Evolutionary conservation across 2,113 vertebrate genomes (phyloP), one percentile per base, ranked within the genome.

Genomic region (Egretta garzetta): DNA sequence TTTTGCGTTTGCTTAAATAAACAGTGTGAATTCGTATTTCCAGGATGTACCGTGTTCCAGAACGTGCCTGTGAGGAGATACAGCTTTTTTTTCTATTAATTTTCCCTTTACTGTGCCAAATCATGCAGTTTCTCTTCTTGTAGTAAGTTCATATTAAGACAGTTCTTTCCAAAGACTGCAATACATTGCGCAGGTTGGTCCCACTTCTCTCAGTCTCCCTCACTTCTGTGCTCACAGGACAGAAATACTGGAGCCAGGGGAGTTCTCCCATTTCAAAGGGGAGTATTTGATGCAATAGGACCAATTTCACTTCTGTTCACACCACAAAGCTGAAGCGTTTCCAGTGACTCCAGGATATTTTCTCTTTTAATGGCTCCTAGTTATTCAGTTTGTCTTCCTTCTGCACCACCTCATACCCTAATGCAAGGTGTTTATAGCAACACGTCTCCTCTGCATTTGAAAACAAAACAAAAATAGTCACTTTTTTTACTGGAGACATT

Each of bases 21-120:
- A 96, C 68, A 94, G 33, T 35, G 41, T 71, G 64, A 92, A 94
- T 97, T 96, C 75, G 32, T 67, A 83, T 97, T 97, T 88, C 91
- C 94, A 93, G 90, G 53, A 90, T 74, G 66, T 93, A 47, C 67
- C 6, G 6, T 70, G 70, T 90, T 91, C 84, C 72, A 95, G 83
- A 92, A 95, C 66, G 49, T 93, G 73, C 33, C 80, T 59, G 55
- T 97, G 91, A 96, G 82, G 92, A 93, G 86, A 91, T 81, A 82
- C 10, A 26, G 33, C 7, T 33, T 8, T 39, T 58, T 88, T 94
- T 87, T 16, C 67, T 91, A 71, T 59, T 64, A 43, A 33, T 92
- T 95, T 93, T 91, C 88, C 73, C 79, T 91, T 75, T 72, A 58
- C 49, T 75, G 35, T 75, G 92, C 90, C 92, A 93, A 80, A 86